These are phyloP conservation scores for Helicoverpa armigera DNA, from an alignment of 1,140 invertebrate species.

Conservation along the genomic window DNA sequence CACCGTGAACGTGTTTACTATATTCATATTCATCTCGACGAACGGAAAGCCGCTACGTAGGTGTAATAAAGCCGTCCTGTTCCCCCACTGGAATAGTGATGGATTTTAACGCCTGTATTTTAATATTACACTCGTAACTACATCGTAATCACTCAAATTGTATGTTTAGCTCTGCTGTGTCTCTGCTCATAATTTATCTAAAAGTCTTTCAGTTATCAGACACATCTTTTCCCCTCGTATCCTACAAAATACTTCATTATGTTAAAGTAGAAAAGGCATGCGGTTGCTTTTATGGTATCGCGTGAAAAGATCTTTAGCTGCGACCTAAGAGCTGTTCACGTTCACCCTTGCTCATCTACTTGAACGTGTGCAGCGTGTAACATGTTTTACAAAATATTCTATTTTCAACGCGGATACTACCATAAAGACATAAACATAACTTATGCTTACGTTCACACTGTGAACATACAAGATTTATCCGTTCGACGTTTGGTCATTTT, in stretches of 20 bases:
- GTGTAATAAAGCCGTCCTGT: conserved; percentile 52
- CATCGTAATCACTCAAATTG: conserved; percentile 31
- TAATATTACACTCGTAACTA: conserved; percentile 28
- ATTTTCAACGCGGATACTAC: conserved; percentile 10
- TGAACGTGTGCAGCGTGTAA: not conserved
- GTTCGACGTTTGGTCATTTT: conserved; percentile 3
- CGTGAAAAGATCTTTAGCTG: not conserved
- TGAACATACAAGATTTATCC: conserved; percentile 11
- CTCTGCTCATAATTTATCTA: too few species aligned
- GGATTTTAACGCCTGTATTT: conserved; percentile 50
- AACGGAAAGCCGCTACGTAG: conserved; percentile 51
- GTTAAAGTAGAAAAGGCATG: too few species aligned
- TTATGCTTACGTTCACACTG: not conserved
- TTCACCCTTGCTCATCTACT: not conserved
- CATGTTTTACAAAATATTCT: conserved; percentile 21
- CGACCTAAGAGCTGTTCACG: not conserved
- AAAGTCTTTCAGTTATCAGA: too few species aligned
- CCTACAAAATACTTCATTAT: not conserved
- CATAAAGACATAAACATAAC: not conserved
- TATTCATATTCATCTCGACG: conserved; percentile 55
- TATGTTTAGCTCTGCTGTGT: too few species aligned
- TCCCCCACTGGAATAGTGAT: conserved; percentile 52
- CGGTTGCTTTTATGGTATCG: not conserved
- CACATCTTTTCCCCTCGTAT: too few species aligned
- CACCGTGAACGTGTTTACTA: conserved; percentile 50